A percentile compares a stretch with the other conserved stretches of the same genome.
Evolutionary conservation across 2,888 invertebrate species (phyloP).

Genomic region (Leucozona laternaria): DNA sequence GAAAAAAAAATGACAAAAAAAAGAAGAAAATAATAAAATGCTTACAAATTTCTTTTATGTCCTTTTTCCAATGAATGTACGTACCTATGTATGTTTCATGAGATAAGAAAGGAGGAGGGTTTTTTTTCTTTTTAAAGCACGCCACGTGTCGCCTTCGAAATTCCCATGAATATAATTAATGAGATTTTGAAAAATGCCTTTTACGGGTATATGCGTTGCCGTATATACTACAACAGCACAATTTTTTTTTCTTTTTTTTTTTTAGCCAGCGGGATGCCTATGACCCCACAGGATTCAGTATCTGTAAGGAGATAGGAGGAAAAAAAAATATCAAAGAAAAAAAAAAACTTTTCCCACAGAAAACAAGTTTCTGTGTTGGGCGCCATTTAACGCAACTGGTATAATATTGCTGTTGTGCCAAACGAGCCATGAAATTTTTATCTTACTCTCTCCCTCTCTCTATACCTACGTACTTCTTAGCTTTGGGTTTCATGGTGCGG

Average conservation of each 20-base stretch:
- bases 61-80: slow-evolving; percentile 42
- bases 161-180: slow-evolving; percentile 76
- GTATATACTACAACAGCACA: slow-evolving; percentile 12
- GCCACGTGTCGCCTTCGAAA: slow-evolving; percentile 73
- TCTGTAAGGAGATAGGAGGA: not conserved
- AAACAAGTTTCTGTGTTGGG: slow-evolving; percentile 35
- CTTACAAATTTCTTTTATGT: slow-evolving; percentile 71
- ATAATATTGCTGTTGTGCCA: slow-evolving; percentile 51
- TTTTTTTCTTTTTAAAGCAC: slow-evolving; percentile 52
- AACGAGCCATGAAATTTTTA: slow-evolving; percentile 75
- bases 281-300: slow-evolving; percentile 43
- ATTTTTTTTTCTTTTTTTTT: slow-evolving; percentile 21
- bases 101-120: slow-evolving; percentile 27
- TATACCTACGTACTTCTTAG: not conserved
- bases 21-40: slow-evolving; percentile 42
- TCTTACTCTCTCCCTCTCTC: slow-evolving; percentile 31
- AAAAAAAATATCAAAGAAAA: not conserved
- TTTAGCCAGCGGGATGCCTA: slow-evolving; percentile 54
- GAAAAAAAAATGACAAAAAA: slow-evolving; percentile 28
- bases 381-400: slow-evolving; percentile 68
- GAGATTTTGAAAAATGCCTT: slow-evolving; percentile 74
- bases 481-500: slow-evolving; percentile 19
- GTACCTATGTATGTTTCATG: not conserved
- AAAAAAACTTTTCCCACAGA: slow-evolving; percentile 1
- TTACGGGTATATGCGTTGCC: slow-evolving; percentile 50